A percentile compares a stretch with the other conserved stretches of the same genome.
These are phyloP conservation scores for Tenthredo livida DNA, from an alignment of 2,888 invertebrate genomes.

Conservation along the genomic window DNA sequence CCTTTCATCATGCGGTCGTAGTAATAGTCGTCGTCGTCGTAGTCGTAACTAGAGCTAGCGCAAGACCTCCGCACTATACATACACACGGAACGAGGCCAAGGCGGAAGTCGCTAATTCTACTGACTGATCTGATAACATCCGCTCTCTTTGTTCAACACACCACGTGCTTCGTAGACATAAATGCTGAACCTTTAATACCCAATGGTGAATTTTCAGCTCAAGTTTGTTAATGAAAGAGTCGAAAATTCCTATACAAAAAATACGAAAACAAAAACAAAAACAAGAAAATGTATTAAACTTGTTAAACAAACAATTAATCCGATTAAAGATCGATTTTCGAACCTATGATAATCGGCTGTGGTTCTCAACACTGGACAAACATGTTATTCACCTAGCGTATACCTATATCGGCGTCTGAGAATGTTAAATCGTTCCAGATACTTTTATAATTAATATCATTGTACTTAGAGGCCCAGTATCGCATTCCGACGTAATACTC, in stretches of 20 bases:
- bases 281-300: too few species aligned
- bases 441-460: neutral
- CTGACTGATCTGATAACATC: slow-evolving; percentile 69
- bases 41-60: slow-evolving; percentile 45
- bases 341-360: too few species aligned
- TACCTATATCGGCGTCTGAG: neutral
- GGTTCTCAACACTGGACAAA: neutral
- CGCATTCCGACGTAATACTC: neutral
- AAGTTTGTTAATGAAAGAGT: neutral
- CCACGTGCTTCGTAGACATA: slow-evolving; percentile 55
- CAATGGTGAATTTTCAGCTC: neutral
- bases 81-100: slow-evolving; percentile 66
- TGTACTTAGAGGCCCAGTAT: neutral
- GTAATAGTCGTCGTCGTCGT: neutral
- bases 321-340: too few species aligned
- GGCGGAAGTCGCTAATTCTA: slow-evolving; percentile 71
- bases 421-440: slow-evolving; percentile 2
- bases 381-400: neutral
- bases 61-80: slow-evolving; percentile 6
- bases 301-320: too few species aligned
- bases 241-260: neutral
- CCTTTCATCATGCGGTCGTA: slow-evolving; percentile 3
- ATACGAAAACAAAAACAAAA: neutral
- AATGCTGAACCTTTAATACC: neutral
- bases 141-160: slow-evolving; percentile 56